phyloP scores from a whole-genome alignment of 2,888 invertebrate species.

The Heliothis peltigera region DNA sequence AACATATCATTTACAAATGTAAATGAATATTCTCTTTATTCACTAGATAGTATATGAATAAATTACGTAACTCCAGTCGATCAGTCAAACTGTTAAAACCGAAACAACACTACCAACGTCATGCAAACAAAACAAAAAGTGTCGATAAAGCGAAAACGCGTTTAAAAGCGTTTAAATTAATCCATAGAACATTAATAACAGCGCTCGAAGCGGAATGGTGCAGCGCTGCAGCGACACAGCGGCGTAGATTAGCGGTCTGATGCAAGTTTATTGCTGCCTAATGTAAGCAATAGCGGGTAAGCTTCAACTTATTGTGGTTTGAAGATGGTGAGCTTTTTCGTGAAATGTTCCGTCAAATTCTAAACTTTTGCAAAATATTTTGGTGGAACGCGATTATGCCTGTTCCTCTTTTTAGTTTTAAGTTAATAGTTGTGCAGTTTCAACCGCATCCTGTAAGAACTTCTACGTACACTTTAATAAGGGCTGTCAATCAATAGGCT shows the following conservation, averaged over 20 bases:
- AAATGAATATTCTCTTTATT: neutral
- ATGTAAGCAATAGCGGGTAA: slow-evolving; percentile 63
- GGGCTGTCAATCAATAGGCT: too few species aligned
- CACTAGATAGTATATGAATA: neutral
- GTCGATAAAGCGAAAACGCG: slow-evolving; percentile 60
- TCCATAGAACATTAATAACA: slow-evolving; percentile 68
- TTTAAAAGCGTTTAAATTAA: slow-evolving; percentile 62
- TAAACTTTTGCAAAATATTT: slow-evolving; percentile 35
- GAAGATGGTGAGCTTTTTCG: slow-evolving; percentile 57
- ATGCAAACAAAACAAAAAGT: slow-evolving; percentile 23
- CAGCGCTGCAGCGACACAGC: slow-evolving; percentile 59
- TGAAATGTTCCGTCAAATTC: slow-evolving; percentile 54
- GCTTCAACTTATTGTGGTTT: slow-evolving; percentile 63
- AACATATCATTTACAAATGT: neutral
- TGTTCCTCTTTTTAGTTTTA: slow-evolving; percentile 11
- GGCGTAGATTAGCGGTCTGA: slow-evolving; percentile 70
- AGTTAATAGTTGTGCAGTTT: too few species aligned
- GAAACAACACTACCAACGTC: slow-evolving; percentile 9
- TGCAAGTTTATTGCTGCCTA: slow-evolving; percentile 72
- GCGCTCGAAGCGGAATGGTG: slow-evolving; percentile 43
- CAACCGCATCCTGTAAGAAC: too few species aligned
- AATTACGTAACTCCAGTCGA: neutral
- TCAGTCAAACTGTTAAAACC: neutral
- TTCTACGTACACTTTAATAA: too few species aligned
- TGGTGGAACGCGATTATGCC: slow-evolving; percentile 47